Evolutionary conservation across 2,797 vertebrate species (phyloP), one percentile per base, ranked within the genome.

Genomic region (Morus bassanus): DNA sequence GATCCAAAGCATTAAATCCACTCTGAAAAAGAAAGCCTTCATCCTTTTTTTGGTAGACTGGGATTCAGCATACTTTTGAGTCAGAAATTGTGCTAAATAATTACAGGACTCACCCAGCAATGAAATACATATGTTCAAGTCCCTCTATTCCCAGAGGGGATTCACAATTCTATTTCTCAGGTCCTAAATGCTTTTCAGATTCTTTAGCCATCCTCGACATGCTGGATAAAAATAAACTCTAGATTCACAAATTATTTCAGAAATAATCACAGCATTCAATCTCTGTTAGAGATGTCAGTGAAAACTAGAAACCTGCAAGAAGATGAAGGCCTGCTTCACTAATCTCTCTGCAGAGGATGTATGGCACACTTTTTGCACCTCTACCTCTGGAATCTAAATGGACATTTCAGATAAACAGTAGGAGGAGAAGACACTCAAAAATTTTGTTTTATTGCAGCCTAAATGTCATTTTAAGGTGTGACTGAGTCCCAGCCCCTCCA

Each of bases 211-310:
- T 64, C 72, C 53, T 80, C 92, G 84, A 60, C 51, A 35, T 39
- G 30, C 37, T 61, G 64, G 89, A 75, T 92, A 91, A 95, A 94
- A 94, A 91, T 82, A 93, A 95, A 85, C 82, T 89, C 85, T 43
- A 72, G 41, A 43, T 83, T 77, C 27, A 13, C 75, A 70, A 92
- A 91, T 93, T 67, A 94, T 93, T 95, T 95, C 83, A 93, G 85
- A 93, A 92, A 74, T 89, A 95, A 93, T 94, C 68, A 65, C 72
- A 65, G 69, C 53, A 80, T 74, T 95, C 78, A 85, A 77, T 89
- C 76, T 93, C 87, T 85, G 48, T 83, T 89, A 92, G 72, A 96
- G 56, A 21, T 80, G 78, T 77, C 89, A 83, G 75, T 53, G 78
- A 86, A 81, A 95, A n/a, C 15, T 19, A 74, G 75, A 80, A 89